A percentile compares a stretch with the other conserved stretches of the same genome.
Evolutionary conservation across 1,140 invertebrate genomes (phyloP).

Genomic region (Drosophila grimshawi): DNA sequence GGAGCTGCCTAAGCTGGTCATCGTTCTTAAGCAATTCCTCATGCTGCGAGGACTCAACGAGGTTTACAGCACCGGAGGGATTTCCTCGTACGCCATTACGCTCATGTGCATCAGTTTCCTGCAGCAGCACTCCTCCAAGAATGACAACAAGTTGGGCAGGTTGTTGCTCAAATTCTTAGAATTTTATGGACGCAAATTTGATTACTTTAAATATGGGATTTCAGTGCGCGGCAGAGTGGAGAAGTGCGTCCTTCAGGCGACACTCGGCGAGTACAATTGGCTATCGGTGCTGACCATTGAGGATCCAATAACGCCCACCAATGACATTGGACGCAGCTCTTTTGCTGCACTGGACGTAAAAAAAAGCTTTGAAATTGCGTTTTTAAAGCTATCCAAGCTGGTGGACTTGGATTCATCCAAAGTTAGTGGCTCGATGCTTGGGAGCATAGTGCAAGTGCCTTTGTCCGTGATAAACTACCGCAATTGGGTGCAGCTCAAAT

Average conservation of each 20-base stretch:
- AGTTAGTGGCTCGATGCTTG: conserved; percentile 43
- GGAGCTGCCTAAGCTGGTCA: conserved; percentile 60
- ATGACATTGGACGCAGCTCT: conserved; percentile 68
- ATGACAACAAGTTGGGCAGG: conserved; percentile 47
- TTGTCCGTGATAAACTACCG: conserved; percentile 42
- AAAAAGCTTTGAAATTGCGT: conserved; percentile 52
- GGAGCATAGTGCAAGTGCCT: conserved; percentile 49
- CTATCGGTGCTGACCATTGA: conserved; percentile 63
- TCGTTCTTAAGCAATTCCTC: conserved; percentile 62
- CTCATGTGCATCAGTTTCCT: conserved; percentile 66
- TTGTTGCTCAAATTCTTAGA: conserved; percentile 64
- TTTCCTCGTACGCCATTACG: conserved; percentile 60
- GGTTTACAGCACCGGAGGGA: conserved; percentile 55
- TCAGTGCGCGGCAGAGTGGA: conserved; percentile 47
- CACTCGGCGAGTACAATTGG: conserved; percentile 34
- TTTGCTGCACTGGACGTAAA: conserved; percentile 56
- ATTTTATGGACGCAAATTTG: conserved; percentile 66
- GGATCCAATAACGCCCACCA: conserved; percentile 62
- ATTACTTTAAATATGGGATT: conserved; percentile 59
- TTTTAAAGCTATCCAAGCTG: conserved; percentile 57
- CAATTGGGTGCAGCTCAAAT: conserved; percentile 60
- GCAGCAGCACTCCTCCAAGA: conserved; percentile 45
- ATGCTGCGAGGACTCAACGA: conserved; percentile 53
- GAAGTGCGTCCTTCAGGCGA: conserved; percentile 37
- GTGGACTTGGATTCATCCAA: conserved; percentile 58